phyloP scores from a whole-genome alignment of 2,797 vertebrate species.

The Erethizon dorsatum region DNA sequence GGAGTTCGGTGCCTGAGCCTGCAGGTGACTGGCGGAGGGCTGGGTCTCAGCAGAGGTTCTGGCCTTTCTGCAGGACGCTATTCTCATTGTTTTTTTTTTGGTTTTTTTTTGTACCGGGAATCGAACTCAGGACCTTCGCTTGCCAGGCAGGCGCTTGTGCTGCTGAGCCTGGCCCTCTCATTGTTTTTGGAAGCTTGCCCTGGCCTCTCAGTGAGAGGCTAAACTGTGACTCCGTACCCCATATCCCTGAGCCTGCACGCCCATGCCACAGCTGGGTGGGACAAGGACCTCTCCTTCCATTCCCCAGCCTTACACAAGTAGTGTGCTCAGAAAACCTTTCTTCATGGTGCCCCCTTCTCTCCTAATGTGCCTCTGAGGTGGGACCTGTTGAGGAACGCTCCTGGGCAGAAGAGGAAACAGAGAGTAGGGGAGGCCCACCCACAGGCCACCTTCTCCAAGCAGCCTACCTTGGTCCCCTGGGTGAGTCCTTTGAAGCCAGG shows the following conservation, averaged over 20 bases:
- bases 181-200: background rate
- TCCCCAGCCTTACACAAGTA: background rate
- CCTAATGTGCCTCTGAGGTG: background rate
- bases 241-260: background rate
- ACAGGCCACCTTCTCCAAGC: background rate
- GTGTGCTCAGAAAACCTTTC: background rate
- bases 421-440: background rate
- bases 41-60: background rate
- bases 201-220: background rate
- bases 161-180: no score
- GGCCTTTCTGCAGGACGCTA: background rate
- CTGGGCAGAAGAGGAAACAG: slow-evolving; percentile 13
- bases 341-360: no score
- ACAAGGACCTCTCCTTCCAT: background rate
- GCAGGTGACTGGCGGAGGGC: background rate
- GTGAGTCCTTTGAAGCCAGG: background rate
- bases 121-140: no score
- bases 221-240: background rate
- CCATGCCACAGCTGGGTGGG: background rate
- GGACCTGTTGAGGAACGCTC: background rate
- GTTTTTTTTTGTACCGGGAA: no score
- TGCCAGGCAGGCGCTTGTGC: no score
- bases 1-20: background rate
- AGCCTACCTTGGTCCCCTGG: background rate
- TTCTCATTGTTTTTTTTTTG: background rate